Evolutionary conservation across 2,888 invertebrate species (phyloP).

Genomic region (Scotopteryx bipunctaria): DNA sequence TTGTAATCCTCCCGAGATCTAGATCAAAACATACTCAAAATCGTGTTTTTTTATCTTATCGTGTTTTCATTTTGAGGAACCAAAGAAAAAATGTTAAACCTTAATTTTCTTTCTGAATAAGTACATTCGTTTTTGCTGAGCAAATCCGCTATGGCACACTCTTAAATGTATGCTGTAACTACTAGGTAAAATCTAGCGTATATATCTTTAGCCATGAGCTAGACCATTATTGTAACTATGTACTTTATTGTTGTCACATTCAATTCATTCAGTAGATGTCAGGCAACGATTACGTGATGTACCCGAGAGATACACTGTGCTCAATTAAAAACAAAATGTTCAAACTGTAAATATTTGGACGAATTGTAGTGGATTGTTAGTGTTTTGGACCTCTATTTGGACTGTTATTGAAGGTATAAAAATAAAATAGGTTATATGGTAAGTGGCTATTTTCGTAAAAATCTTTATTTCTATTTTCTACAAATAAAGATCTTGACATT

Average conservation of each 20-base stretch:
- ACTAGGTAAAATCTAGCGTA: conserved; percentile 6
- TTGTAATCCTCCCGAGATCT: too few relatives aligned
- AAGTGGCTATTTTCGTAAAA: too few relatives aligned
- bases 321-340: conserved; percentile 1
- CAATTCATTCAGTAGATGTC: conserved; percentile 17
- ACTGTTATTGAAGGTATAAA: too few relatives aligned
- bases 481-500: too few relatives aligned
- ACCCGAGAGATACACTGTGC: not conserved
- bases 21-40: too few relatives aligned
- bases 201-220: conserved; percentile 20
- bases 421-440: too few relatives aligned
- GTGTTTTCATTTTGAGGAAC: too few relatives aligned
- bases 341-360: not conserved
- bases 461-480: too few relatives aligned
- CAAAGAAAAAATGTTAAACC: too few relatives aligned
- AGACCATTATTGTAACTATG: conserved; percentile 9
- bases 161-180: not conserved
- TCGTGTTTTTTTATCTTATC: too few relatives aligned
- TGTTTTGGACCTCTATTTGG: not conserved
- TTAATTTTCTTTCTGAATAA: too few relatives aligned
- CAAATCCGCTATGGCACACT: not conserved
- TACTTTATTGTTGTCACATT: conserved; percentile 16
- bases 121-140: too few relatives aligned
- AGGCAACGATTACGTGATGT: conserved; percentile 14
- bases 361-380: not conserved